phyloP scores from a whole-genome alignment of 2,888 invertebrate genomes.

The Tricholauxania praeusta region DNA sequence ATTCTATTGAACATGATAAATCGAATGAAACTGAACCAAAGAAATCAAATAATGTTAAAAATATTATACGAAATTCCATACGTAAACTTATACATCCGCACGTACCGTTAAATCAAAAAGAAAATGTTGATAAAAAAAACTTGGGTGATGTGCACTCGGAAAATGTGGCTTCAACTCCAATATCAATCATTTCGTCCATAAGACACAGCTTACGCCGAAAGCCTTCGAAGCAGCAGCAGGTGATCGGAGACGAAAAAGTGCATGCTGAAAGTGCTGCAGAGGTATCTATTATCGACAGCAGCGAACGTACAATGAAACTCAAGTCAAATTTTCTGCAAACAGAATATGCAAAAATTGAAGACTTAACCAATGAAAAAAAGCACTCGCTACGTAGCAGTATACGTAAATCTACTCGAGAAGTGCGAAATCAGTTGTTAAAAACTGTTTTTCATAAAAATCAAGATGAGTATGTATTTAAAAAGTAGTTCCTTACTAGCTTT shows the following conservation, averaged over 20 bases:
- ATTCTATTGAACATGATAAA: conserved; percentile 50
- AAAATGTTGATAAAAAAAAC: conserved; percentile 14
- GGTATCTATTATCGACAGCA: conserved; percentile 62
- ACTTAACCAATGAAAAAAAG: conserved; percentile 59
- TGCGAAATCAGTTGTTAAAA: conserved; percentile 63
- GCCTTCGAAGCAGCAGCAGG: conserved; percentile 45
- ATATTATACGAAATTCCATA: conserved; percentile 64
- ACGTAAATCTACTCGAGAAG: conserved; percentile 61
- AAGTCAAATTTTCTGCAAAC: conserved; percentile 55
- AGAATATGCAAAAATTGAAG: conserved; percentile 59
- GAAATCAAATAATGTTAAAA: conserved; percentile 52
- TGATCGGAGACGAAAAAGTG: conserved; percentile 3
- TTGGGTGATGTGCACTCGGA: conserved; percentile 27
- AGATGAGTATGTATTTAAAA: conserved; percentile 61
- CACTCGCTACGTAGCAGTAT: conserved; percentile 62
- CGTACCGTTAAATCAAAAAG: conserved; percentile 23
- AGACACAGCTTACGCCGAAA: conserved; percentile 64
- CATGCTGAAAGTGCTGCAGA: conserved; percentile 47
- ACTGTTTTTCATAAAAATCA: conserved; percentile 64
- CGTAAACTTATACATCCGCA: conserved; percentile 60
- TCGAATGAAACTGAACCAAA: conserved; percentile 46
- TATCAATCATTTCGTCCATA: conserved; percentile 51
- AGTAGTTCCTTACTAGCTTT: conserved; percentile 45
- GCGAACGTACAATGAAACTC: conserved; percentile 62
- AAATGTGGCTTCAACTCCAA: conserved; percentile 20